Base-by-base conservation (phyloP, 2,797 vertebrate species). In the Sternotherus odoratus region DNA sequence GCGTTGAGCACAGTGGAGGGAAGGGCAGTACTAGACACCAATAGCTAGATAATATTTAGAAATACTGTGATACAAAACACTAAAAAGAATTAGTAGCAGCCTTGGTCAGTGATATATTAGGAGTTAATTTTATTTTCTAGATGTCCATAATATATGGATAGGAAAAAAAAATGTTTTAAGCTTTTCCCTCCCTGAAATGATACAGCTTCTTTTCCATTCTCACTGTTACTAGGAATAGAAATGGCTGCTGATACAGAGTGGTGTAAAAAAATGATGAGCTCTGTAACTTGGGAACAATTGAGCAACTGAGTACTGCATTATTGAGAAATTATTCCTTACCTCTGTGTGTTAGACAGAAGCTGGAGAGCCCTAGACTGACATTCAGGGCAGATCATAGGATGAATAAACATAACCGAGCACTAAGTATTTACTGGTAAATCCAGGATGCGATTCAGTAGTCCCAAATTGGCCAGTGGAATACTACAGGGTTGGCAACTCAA, bases 241-340 rank as follows among this genome's bases (percentile, higher is more conserved):
- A 91, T 89, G 91, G 93, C 95, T 96, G 84, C 93, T 92, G 92
- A 90, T 90, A 85, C 54, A 80, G 85, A 96, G 82, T 51, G 91
- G 84, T 84, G 56, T 82, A 69, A 93, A 90, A 88, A 17, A 83
- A 92, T 85, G 78, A 56, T 85, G 93, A 93, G 93, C 81, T 80
- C 16, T 83, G 87, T 79, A 93, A 7, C 93, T 48, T 39, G 93
- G 95, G 94, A 97, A 90, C 88, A 89, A 91, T 80, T 57, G 79
- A 94, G 93, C 87, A 90, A 85, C 95, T 94, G 94, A 96, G 94
- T 15, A 26, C 93, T 95, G 56, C 77, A 21, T 96, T 93, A 91
- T 74, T 94, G 95, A 96, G 95, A 97, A 97, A 94, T 95, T 19
- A 48, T 94, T 87, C 1, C 56, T 89, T 95, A 96, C 88, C 93